Conservation (phyloP, 2,797 vertebrate genomes). For the Allochrocebus solatus region DNA sequence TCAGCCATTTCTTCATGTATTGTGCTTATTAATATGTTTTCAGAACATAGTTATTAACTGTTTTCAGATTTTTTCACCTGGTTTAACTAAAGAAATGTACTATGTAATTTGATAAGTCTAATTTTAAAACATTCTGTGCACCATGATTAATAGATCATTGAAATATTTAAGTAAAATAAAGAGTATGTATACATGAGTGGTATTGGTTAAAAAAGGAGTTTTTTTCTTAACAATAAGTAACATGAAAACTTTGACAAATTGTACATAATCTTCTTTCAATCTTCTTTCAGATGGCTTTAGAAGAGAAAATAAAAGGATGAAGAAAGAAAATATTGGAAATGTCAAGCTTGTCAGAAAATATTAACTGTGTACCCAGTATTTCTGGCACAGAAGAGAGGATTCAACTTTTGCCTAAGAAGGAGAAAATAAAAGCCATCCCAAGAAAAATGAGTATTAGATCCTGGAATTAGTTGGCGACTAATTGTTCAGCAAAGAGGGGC, state of each 20-base stretch:
- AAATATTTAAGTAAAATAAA: not conserved
- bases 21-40: not conserved
- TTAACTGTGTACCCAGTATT: not conserved
- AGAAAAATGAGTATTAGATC: not conserved
- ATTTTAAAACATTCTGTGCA: not conserved
- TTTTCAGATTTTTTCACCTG: not conserved
- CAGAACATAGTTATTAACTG: not conserved
- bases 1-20: not conserved
- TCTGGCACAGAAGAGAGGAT: not conserved
- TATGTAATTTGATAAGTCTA: not conserved
- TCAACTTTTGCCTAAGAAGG: not conserved
- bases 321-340: conserved; percentile 23
- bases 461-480: not conserved
- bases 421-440: not conserved
- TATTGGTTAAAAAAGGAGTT: not conserved
- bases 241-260: not conserved
- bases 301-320: not conserved
- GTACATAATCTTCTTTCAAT: not conserved
- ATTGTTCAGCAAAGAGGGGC: not conserved
- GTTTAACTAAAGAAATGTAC: not conserved
- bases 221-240: not conserved
- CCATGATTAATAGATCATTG: not conserved
- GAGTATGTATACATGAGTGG: not conserved
- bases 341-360: not conserved
- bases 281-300: not conserved